These are phyloP conservation scores for Melanotaenia maccullochi DNA, from an alignment of 2,797 vertebrate genomes.

Conservation along the genomic window DNA sequence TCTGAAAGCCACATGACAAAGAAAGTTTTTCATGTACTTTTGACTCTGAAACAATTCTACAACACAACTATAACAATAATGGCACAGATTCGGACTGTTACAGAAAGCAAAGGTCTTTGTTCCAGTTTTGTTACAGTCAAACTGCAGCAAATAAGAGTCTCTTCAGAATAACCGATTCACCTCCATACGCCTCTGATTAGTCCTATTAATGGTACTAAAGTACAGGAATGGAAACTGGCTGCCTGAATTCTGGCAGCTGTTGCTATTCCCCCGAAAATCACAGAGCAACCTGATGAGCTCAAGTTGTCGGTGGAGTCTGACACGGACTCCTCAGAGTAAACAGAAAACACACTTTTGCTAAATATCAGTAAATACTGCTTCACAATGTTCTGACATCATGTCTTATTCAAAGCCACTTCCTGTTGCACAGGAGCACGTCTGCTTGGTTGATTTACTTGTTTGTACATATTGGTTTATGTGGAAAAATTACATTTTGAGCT, in stretches of 20 bases:
- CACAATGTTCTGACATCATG: constrained; percentile 6
- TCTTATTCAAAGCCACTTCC: constrained; percentile 14
- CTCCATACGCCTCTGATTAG: constrained; percentile 72
- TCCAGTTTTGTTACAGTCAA: constrained; percentile 12
- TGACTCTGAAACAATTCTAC: constrained; percentile 45
- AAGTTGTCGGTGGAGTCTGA: constrained; percentile 62
- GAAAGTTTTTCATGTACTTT: constrained; percentile 42
- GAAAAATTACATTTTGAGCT: constrained; percentile 19
- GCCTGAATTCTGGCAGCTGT: constrained; percentile 59
- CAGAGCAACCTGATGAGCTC: constrained; percentile 69
- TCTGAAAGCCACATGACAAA: constrained; percentile 26
- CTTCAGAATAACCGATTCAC: constrained; percentile 53
- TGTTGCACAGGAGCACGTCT: constrained; percentile 14
- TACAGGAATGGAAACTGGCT: constrained; percentile 64
- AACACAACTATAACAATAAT: constrained; percentile 8
- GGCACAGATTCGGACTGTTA: constrained; percentile 19
- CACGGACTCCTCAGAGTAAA: constrained; percentile 34
- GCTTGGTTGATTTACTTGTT: neutral
- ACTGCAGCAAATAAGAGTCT: constrained; percentile 39
- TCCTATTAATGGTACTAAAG: constrained; percentile 72
- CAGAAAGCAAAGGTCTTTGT: constrained; percentile 14
- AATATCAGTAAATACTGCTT: constrained; percentile 13
- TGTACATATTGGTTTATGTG: neutral
- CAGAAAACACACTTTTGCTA: constrained; percentile 51
- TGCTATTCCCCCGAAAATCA: constrained; percentile 57